Evolutionary conservation across 2,113 vertebrate species (phyloP), one percentile per base, ranked within the genome.

Genomic region (Pomatostomus ruficeps): DNA sequence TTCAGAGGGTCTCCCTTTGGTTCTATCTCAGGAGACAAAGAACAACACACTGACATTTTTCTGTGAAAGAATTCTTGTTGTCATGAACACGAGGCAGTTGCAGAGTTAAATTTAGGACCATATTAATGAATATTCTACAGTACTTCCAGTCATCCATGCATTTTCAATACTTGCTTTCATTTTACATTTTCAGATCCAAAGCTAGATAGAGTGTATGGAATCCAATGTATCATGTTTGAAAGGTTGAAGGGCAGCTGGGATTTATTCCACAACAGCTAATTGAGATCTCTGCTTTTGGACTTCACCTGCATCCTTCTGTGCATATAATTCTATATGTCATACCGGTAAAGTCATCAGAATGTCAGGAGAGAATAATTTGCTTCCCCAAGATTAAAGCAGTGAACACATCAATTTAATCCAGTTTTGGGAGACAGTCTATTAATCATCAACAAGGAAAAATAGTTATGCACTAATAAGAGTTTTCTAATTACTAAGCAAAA

Each of bases 181-280:
- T 79, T 87, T 57, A 49, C 54, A 45, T 87, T 91, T 78, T 87
- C 25, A 51, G 28, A 89, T 91, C 57, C 57, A 81, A 82, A 75
- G 36, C 29, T 73, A 49, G 48, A 80, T 16, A 75, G 24, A 63
- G 16, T 25, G 4, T 42, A 78, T 29, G 62, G 49, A 96, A 94
- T 77, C 48, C 71, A 78, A 36, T 94, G 67, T 61, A 95, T 91
- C 79, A 76, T 74, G 78, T 85, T 83, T 89, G 77, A 94, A 92
- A 78, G 36, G 57, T 16, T 88, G 76, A 95, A 95, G 62, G 59
- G 86, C 68, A 93, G 63, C 23, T 92, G 57, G 55, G 85, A 91
- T 89, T 95, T 94, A 94, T 85, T 82, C 49, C 84, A 65, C 52
- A 70, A 65, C 36, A 89, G 62, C 66, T 96, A 96, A 96, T 84